Evolutionary conservation across 2,113 vertebrate genomes (phyloP), one percentile per base, ranked within the genome.

Genomic region (Clarias magur): DNA sequence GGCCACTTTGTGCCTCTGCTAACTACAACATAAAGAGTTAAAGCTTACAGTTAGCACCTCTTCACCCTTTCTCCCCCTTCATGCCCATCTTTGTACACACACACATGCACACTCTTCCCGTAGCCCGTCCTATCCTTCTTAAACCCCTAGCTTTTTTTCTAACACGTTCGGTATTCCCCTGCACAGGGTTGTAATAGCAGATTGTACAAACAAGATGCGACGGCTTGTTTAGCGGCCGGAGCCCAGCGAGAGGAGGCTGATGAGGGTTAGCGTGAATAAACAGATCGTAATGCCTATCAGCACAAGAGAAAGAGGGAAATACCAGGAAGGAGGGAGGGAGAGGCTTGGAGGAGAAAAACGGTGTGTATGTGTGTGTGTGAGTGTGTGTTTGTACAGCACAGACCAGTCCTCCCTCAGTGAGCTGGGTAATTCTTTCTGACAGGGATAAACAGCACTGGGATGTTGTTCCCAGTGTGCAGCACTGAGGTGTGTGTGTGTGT

Each of bases 381-480:
- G 85, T 85, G 88, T 80, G 83, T 83, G 87, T 83, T 72, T 80
- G 82, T 83, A 17, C 25, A 56, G 48, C 75, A 78, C 27, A 89
- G 90, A 83, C 81, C 60, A 59, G 89, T 90, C 85, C 79, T 87
- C 91, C 88, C 87, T 89, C 87, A 75, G 82, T 90, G 92, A 94
- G 93, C 93, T 93, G 93, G 85, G 93, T 95, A 93, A 96, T 95
- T 91, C 92, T 92, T 92, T 93, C 89, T 93, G 95, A 95, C 94
- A 93, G 93, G 94, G 94, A 95, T 95, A 95, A 96, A 95, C 94
- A 95, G 95, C 91, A 9, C 90, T 93, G 94, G 92, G 92, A 92
- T 93, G 84, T 93, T 92, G 93, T 91, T 91, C 89, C 91, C 88
- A 90, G 80, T 91, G 90, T 88, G 88, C 84, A 87, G 84, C 89